Evolutionary conservation across 2,888 invertebrate genomes (phyloP).

Genomic region (Cheilosia scutellata): DNA sequence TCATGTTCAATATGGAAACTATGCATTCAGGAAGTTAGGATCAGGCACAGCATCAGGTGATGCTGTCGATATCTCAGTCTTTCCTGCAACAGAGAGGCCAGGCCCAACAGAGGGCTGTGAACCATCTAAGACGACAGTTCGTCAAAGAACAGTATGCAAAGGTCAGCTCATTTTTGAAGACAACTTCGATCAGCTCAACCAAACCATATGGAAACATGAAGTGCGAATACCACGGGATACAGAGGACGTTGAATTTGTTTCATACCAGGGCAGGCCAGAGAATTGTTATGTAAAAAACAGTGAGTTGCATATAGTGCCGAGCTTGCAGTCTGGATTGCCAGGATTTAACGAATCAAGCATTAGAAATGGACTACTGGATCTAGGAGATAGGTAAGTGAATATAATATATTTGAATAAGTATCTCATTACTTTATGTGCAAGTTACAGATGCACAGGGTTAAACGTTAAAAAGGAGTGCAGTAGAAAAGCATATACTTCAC

Average conservation of each 20-base stretch:
- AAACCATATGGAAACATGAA: conserved; percentile 86
- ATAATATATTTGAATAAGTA: neutral
- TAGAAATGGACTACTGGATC: conserved; percentile 80
- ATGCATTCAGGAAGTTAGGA: conserved; percentile 48
- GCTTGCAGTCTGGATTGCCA: conserved; percentile 78
- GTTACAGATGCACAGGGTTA: conserved; percentile 85
- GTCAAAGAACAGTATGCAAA: conserved; percentile 81
- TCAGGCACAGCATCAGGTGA: conserved; percentile 1
- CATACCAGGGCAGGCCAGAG: conserved; percentile 82
- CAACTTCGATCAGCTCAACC: conserved; percentile 85
- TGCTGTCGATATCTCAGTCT: neutral
- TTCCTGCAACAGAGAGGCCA: neutral
- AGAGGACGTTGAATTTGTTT: conserved; percentile 85
- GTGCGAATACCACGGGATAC: conserved; percentile 85
- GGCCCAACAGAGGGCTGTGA: conserved; percentile 17
- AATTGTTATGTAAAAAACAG: conserved; percentile 81
- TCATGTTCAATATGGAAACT: conserved; percentile 82
- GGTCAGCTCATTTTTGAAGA: conserved; percentile 87
- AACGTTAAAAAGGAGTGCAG: conserved; percentile 83
- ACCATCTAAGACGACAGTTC: conserved; percentile 49
- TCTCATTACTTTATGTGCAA: neutral
- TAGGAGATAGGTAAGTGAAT: conserved; percentile 80
- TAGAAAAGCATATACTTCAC: conserved; percentile 76
- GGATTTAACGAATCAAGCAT: conserved; percentile 78
- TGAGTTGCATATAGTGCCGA: conserved; percentile 82